These are phyloP conservation scores for Netelia inedita DNA, from an alignment of 2,888 invertebrate genomes.

Conservation along the genomic window DNA sequence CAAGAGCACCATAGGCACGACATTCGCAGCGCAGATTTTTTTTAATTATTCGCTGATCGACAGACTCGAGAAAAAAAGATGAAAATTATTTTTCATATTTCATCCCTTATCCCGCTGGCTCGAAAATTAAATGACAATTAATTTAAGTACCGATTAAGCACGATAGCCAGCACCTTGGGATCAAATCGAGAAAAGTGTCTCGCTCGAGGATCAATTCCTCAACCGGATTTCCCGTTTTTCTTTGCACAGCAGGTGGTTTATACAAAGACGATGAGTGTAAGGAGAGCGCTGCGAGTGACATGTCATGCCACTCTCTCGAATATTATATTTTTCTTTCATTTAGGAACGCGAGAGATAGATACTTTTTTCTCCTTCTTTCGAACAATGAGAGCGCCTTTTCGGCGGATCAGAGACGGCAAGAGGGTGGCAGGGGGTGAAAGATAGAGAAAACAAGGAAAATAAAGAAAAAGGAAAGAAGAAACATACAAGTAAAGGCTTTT, in stretches of 20 bases:
- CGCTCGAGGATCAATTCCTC: slow-evolving; percentile 45
- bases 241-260: slow-evolving; percentile 69
- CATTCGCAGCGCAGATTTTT: slow-evolving; percentile 6
- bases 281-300: slow-evolving; percentile 57
- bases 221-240: slow-evolving; percentile 61
- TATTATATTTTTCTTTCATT: slow-evolving; percentile 49
- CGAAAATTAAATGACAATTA: too few relatives aligned
- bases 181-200: slow-evolving; percentile 31
- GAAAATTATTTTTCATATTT: too few relatives aligned
- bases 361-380: slow-evolving; percentile 31
- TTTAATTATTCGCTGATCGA: too few relatives aligned
- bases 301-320: slow-evolving; percentile 69
- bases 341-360: slow-evolving; percentile 39
- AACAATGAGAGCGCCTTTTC: slow-evolving; percentile 42
- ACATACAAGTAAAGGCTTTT: neutral
- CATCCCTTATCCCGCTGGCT: too few relatives aligned
- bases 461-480: neutral
- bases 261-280: neutral
- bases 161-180: too few relatives aligned
- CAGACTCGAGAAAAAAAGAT: too few relatives aligned
- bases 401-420: slow-evolving; percentile 44
- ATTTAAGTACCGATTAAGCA: too few relatives aligned
- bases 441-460: slow-evolving; percentile 12
- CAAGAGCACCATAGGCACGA: slow-evolving; percentile 34
- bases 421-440: slow-evolving; percentile 29